These are phyloP conservation scores for Melieria crassipennis DNA, from an alignment of 2,888 invertebrate species.

Conservation along the genomic window DNA sequence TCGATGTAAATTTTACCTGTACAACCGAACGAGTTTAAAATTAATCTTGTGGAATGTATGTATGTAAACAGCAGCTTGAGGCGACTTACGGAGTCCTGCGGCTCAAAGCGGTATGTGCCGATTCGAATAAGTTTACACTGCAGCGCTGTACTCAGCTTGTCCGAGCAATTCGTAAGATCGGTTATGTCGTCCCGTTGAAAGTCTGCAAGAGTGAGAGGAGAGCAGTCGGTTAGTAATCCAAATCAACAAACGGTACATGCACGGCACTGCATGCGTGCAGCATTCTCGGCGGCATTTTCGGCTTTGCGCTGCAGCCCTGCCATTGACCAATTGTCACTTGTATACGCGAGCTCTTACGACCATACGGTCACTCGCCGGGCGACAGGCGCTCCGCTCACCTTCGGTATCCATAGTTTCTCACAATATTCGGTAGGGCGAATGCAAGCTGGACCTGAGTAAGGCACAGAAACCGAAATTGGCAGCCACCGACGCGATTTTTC, in stretches of 20 bases:
- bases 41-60: too few relatives aligned
- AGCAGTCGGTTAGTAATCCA: not conserved
- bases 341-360: not conserved
- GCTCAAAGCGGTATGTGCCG: slow-evolving; percentile 84
- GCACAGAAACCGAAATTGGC: too few relatives aligned
- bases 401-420: too few relatives aligned
- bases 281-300: too few relatives aligned
- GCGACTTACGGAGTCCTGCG: slow-evolving; percentile 74
- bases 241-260: not conserved
- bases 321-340: too few relatives aligned
- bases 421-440: too few relatives aligned
- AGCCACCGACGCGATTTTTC: not conserved
- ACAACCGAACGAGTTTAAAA: slow-evolving; percentile 23
- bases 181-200: slow-evolving; percentile 67
- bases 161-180: slow-evolving; percentile 65
- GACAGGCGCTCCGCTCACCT: too few relatives aligned
- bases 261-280: too few relatives aligned
- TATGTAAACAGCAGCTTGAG: not conserved
- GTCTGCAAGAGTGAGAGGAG: slow-evolving; percentile 62
- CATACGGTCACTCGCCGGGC: not conserved
- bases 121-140: slow-evolving; percentile 82
- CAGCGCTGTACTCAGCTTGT: slow-evolving; percentile 70
- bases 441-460: too few relatives aligned
- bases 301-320: too few relatives aligned
- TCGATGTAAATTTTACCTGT: slow-evolving; percentile 70